Conservation (phyloP, 2,113 vertebrate species). For the Mastomys coucha region DNA sequence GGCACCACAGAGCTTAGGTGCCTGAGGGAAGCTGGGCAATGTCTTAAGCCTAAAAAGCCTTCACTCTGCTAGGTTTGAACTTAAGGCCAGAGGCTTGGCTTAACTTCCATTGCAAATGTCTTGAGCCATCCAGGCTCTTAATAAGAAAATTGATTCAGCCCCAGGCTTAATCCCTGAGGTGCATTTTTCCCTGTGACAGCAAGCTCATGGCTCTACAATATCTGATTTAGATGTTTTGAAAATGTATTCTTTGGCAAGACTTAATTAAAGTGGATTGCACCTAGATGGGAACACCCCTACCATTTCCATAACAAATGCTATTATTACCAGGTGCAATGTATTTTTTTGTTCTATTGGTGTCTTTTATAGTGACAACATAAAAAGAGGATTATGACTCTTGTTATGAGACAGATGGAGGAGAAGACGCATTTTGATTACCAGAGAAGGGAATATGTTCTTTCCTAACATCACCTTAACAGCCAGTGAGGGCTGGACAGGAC, state of each 20-base stretch:
- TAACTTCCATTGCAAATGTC: constrained; percentile 27
- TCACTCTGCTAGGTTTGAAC: background rate
- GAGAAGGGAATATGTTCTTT: constrained; percentile 62
- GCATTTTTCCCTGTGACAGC: constrained; percentile 62
- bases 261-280: constrained; percentile 81
- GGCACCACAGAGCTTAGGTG: fast-evolving
- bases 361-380: constrained; percentile 78
- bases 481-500: background rate
- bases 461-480: constrained; percentile 30
- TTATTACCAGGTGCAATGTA: constrained; percentile 62
- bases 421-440: constrained; percentile 55
- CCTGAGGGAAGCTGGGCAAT: background rate
- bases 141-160: constrained; percentile 80
- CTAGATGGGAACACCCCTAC: constrained; percentile 61
- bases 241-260: constrained; percentile 77
- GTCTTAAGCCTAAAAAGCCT: background rate
- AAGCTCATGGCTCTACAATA: constrained; percentile 62
- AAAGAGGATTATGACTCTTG: constrained; percentile 66
- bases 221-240: constrained; percentile 76
- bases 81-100: constrained; percentile 44
- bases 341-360: constrained; percentile 78
- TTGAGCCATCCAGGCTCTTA: constrained; percentile 59
- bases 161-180: constrained; percentile 61
- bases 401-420: constrained; percentile 75
- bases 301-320: constrained; percentile 73